Evolutionary conservation across 2,797 vertebrate genomes (phyloP), one percentile per base, ranked within the genome.

Genomic region (Tolypeutes matacus): DNA sequence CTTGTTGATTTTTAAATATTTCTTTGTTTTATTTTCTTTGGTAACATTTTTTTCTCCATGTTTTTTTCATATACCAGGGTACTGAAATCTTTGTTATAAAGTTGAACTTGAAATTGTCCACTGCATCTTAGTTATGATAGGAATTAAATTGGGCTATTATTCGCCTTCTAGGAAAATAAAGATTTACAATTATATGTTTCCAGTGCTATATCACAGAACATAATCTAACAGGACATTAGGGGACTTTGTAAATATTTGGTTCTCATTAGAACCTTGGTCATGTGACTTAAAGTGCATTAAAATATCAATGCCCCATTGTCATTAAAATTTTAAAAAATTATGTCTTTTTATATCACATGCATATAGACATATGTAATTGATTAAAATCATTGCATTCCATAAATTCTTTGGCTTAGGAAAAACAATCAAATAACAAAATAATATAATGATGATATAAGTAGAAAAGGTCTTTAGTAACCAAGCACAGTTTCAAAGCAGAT

Each of bases 1-100:
- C 7, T 86, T 70, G 49, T 51, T 81, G 14, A 15, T 72, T 91
- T 94, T 21, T 87, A 89, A 94, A 75, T 82, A 46, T 60, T 51
- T 93, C 20, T 76, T 77, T 62, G 72, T 92, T 76, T 69, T 34
- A 53, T 77, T 86, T 58, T 92, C 9, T 62, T 73, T 18, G 64
- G 5, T 82, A 36, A 69, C 42, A 36, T 92, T 56, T 14, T 18
- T 11, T 4, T 56, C 69, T 70, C 11, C 1, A 34, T 53, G 3
- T 25, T 81, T 90, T 81, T 88, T 94, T 77, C 69, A 56, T 7
- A 51, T 58, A 31, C 21, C 0, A 34, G 23, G 23, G 2, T 91
- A 31, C 60, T 92, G 67, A 96, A 83, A 69, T 1, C 3, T 80
- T 62, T 27, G 49, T 25, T 84, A 21, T 34, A 86, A 93, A 72